These are phyloP conservation scores for Mionectes olivaceus DNA, from an alignment of 2,797 vertebrate genomes.

Conservation along the genomic window DNA sequence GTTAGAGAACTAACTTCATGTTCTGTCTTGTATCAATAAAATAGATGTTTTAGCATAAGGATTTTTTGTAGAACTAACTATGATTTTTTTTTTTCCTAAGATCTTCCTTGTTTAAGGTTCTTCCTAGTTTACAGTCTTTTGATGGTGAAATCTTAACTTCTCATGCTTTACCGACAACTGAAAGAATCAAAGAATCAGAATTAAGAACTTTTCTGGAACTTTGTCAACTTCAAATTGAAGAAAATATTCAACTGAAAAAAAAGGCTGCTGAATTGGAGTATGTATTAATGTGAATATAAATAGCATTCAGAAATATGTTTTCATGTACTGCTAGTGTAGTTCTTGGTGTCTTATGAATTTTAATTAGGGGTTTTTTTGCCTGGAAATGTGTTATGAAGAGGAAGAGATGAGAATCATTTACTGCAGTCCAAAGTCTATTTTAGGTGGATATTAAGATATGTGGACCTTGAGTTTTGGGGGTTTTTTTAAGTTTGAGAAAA, in stretches of 20 bases:
- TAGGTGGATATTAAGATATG: background rate
- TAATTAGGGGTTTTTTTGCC: background rate
- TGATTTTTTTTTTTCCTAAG: conserved; percentile 69
- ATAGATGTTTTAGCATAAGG: background rate
- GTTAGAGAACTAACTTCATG: background rate
- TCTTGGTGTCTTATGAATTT: background rate
- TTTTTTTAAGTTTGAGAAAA: background rate
- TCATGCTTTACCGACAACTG: conserved; percentile 32
- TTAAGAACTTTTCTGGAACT: conserved; percentile 79
- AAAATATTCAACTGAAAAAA: conserved; percentile 74
- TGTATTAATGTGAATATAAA: background rate
- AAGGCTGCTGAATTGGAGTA: conserved; percentile 70
- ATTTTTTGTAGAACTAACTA: background rate
- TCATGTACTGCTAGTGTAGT: background rate
- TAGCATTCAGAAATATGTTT: background rate
- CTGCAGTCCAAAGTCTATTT: background rate
- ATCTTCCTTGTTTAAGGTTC: conserved; percentile 74
- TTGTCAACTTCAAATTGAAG: conserved; percentile 85
- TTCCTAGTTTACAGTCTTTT: conserved; percentile 80
- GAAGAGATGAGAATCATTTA: background rate
- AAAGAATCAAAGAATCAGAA: conserved; percentile 38
- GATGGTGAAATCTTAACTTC: conserved; percentile 75
- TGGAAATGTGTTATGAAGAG: background rate
- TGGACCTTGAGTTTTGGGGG: background rate
- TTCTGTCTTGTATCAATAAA: background rate